Conservation (phyloP, 2,888 invertebrate genomes). For the Cordylochernes scorpioides region DNA sequence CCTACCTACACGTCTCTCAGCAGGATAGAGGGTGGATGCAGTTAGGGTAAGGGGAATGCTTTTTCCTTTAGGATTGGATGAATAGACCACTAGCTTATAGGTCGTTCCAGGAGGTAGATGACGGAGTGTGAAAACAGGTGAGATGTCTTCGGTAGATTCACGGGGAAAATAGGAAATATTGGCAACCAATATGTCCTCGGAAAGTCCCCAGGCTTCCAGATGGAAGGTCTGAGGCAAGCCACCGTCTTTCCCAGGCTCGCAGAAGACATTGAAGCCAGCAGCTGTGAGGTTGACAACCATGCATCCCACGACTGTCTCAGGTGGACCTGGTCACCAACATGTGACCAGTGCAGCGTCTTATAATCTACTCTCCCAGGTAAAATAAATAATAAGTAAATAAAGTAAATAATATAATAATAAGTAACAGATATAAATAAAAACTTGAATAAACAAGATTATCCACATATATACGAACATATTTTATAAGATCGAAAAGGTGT, state of each 20-base stretch:
- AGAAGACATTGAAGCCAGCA: slow-evolving; percentile 50
- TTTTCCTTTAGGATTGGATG: slow-evolving; percentile 53
- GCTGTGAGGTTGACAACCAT: slow-evolving; percentile 58
- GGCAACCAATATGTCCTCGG: slow-evolving; percentile 36
- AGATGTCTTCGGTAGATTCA: slow-evolving; percentile 26
- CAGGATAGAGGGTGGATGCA: slow-evolving; percentile 32
- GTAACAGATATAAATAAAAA: too few species aligned
- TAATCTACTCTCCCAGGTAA: too few species aligned
- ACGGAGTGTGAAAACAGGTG: slow-evolving; percentile 45
- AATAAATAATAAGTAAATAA: too few species aligned
- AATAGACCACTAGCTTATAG: slow-evolving; percentile 45
- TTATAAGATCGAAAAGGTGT: too few species aligned
- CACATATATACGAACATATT: too few species aligned
- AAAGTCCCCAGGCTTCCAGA: slow-evolving; percentile 39
- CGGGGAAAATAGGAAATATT: too few species aligned
- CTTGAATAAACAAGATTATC: too few species aligned
- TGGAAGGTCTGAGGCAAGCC: slow-evolving; percentile 60
- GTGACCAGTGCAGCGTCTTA: too few species aligned
- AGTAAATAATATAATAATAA: too few species aligned
- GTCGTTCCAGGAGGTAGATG: slow-evolving; percentile 42
- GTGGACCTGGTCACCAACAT: too few species aligned
- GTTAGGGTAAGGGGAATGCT: slow-evolving; percentile 51
- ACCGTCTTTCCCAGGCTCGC: slow-evolving; percentile 64
- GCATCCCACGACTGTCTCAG: slow-evolving; percentile 72
- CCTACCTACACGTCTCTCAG: slow-evolving; percentile 7